These are phyloP conservation scores for Percina caprodes DNA, from an alignment of 2,113 vertebrate genomes.

Conservation along the genomic window DNA sequence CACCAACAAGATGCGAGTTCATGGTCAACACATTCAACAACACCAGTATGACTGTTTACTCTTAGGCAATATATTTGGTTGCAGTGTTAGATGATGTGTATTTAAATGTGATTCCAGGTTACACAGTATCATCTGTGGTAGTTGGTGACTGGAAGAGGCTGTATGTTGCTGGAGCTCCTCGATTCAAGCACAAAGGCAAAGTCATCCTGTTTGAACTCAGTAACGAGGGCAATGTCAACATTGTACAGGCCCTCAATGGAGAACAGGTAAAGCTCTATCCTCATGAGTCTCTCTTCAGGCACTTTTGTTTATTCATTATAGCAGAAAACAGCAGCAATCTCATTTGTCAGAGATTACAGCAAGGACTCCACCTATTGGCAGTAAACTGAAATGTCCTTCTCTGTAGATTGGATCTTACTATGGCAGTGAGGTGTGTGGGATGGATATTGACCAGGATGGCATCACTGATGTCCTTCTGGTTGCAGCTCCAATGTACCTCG, in stretches of 20 bases:
- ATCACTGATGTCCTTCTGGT: conserved; percentile 92
- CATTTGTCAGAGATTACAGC: not conserved
- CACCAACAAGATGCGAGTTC: not conserved
- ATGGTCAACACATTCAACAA: not conserved
- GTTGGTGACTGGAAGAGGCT: conserved; percentile 84
- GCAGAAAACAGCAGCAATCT: not conserved
- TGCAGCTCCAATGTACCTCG: conserved; percentile 95
- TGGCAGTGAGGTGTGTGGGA: conserved; percentile 91
- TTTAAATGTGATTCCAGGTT: conserved; percentile 83
- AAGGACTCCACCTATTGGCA: conserved; percentile 62
- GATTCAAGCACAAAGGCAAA: conserved; percentile 97
- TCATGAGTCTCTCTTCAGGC: not conserved
- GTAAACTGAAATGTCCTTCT: conserved; percentile 30
- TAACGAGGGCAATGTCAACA: conserved; percentile 80
- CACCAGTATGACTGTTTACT: not conserved
- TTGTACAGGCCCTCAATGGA: conserved; percentile 90
- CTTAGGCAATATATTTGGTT: not conserved
- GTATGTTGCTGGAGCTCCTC: conserved; percentile 92
- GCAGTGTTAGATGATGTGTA: conserved; percentile 12
- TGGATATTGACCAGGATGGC: conserved; percentile 91
- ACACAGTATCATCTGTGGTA: conserved; percentile 91
- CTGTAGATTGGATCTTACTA: conserved; percentile 95
- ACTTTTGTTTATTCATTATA: not conserved
- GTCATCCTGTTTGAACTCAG: conserved; percentile 92
- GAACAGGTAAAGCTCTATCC: conserved; percentile 88